Percentiles rank a stretch among this genome's conserved stretches.
Conservation (phyloP, 1,140 invertebrate species). For the Doryteuthis pealeii region DNA sequence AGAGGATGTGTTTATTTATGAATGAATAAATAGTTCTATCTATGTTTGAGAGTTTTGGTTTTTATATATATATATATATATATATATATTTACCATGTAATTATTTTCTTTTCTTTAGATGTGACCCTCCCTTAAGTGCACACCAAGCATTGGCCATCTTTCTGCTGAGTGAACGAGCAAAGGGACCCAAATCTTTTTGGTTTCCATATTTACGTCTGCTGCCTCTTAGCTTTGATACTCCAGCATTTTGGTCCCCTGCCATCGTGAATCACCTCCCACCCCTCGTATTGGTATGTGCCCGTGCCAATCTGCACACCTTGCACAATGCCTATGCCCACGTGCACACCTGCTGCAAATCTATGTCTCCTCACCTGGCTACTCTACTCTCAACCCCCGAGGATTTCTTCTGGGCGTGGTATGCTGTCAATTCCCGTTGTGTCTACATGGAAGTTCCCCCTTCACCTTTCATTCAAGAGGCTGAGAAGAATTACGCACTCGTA, state of each 20-base stretch:
- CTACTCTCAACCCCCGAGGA: conserved; percentile 29
- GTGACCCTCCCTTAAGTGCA: conserved; percentile 25
- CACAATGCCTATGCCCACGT: conserved; percentile 21
- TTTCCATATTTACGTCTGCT: conserved; percentile 66
- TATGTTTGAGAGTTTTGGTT: too few relatives aligned
- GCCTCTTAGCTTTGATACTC: conserved; percentile 63
- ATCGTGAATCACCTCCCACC: conserved; percentile 57
- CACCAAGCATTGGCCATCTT: conserved; percentile 65
- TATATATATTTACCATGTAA: too few relatives aligned
- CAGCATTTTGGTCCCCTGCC: conserved; percentile 39
- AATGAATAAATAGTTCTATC: too few relatives aligned
- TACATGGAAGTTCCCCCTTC: conserved; percentile 41
- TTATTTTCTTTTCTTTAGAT: conserved; percentile 25
- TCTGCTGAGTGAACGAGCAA: conserved; percentile 61
- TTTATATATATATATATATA: too few relatives aligned
- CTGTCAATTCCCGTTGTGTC: conserved; percentile 77
- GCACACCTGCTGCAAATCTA: conserved; percentile 17
- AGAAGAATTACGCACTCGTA: conserved; percentile 69
- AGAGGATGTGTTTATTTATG: too few relatives aligned
- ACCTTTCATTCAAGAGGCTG: conserved; percentile 35
- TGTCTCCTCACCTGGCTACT: conserved; percentile 26
- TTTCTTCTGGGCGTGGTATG: conserved; percentile 68
- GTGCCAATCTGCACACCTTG: conserved; percentile 25
- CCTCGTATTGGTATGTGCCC: conserved; percentile 60
- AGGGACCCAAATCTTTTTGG: conserved; percentile 51